Percentiles rank a stretch among this genome's conserved stretches.
Evolutionary conservation across 35 echinoderm and acorn worm species (phyloP).

Genomic region (Amphiura filiformis): DNA sequence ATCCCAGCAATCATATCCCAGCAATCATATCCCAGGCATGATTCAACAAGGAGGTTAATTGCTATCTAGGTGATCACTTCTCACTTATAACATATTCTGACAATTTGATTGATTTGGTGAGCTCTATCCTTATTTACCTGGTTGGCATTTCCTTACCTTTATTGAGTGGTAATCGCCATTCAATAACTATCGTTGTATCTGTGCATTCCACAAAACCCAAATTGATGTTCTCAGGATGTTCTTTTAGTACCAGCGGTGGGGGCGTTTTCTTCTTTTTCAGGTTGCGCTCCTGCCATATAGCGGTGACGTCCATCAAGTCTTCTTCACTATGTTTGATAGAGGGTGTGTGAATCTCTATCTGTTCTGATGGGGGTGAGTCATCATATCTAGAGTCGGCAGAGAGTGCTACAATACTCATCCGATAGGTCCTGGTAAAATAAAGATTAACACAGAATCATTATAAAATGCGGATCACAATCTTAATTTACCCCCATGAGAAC

Average conservation of each 20-base stretch:
- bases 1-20: no score
- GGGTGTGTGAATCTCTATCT: not conserved
- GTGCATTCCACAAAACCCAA: slow-evolving; percentile 24
- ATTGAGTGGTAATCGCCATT: slow-evolving; percentile 28
- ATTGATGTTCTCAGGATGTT: slow-evolving; percentile 34
- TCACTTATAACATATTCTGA: no score
- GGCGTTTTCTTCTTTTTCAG: not conserved
- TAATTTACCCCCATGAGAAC: no score
- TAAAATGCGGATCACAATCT: no score
- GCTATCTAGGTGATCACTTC: no score
- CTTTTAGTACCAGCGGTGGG: not conserved
- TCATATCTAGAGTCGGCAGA: slow-evolving; percentile 42
- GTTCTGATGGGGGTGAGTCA: slow-evolving; percentile 41
- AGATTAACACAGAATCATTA: not conserved
- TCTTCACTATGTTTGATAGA: not conserved
- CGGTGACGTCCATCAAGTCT: not conserved
- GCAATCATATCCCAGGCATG: no score
- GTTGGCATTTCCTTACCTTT: slow-evolving; percentile 30
- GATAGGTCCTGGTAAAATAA: slow-evolving; percentile 47
- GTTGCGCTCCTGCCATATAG: not conserved
- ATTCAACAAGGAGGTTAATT: no score
- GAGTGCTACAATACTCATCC: slow-evolving; percentile 55
- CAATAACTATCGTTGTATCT: slow-evolving; percentile 23
- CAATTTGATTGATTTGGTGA: no score
- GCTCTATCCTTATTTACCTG: no score